Evolutionary conservation across 1,140 invertebrate species (phyloP).

Genomic region (Drosophila tropicalis): DNA sequence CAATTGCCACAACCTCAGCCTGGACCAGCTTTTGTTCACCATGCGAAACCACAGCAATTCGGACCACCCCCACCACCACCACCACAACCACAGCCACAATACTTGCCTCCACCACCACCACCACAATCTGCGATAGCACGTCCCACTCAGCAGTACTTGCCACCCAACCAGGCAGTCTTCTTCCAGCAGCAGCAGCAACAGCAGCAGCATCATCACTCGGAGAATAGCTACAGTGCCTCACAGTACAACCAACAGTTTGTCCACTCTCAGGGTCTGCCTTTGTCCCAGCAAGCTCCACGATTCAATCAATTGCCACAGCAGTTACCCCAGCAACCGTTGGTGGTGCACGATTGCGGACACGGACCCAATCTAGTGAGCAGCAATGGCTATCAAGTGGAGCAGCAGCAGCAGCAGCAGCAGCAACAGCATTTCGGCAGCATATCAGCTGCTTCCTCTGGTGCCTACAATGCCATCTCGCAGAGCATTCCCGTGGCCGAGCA

Average conservation of each 20-base stretch:
- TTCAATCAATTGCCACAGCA: conserved; percentile 51
- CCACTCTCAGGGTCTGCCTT: conserved; percentile 66
- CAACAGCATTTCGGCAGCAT: conserved; percentile 55
- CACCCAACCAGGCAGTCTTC: conserved; percentile 38
- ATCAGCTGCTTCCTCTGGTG: conserved; percentile 42
- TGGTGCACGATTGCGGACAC: conserved; percentile 74
- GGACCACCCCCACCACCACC: conserved; percentile 45
- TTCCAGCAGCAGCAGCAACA: conserved; percentile 53
- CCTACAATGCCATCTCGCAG: conserved; percentile 72
- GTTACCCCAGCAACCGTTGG: conserved; percentile 51
- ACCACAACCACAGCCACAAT: conserved; percentile 40
- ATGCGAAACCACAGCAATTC: conserved; percentile 44
- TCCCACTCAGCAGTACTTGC: conserved; percentile 24
- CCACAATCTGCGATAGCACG: conserved; percentile 38
- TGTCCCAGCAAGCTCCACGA: conserved; percentile 63
- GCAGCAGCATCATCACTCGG: conserved; percentile 50
- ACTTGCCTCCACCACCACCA: conserved; percentile 31
- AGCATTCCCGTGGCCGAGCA: conserved; percentile 83
- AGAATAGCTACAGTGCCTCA: conserved; percentile 61
- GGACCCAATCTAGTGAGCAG: conserved; percentile 74
- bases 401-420: conserved; percentile 59
- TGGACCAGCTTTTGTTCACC: conserved; percentile 53
- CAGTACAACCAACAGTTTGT: conserved; percentile 61
- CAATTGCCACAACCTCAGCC: conserved; percentile 68
- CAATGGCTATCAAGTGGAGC: conserved; percentile 64